phyloP scores from a whole-genome alignment of 2,113 vertebrate species.

The Cyprinodon variegatus region DNA sequence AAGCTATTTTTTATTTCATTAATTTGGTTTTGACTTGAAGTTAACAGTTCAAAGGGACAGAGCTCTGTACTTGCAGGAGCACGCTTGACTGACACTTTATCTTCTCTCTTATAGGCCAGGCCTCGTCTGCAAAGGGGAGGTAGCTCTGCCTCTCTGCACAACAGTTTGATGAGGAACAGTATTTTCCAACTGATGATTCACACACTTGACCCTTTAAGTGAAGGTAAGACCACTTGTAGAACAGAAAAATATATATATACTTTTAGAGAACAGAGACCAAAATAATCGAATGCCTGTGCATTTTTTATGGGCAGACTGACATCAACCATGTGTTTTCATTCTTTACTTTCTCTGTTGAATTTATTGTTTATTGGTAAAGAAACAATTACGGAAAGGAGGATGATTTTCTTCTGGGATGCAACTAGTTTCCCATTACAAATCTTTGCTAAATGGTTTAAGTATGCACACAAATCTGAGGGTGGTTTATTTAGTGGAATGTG shows the following conservation, averaged over 20 bases:
- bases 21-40: not conserved
- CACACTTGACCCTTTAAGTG: constrained; percentile 91
- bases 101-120: constrained; percentile 80
- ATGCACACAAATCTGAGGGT: too few species aligned
- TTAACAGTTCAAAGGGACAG: not conserved
- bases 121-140: constrained; percentile 94
- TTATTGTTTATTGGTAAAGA: too few species aligned
- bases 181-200: constrained; percentile 99
- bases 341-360: constrained; percentile 12
- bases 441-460: too few species aligned
- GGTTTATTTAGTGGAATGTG: too few species aligned
- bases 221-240: constrained; percentile 68
- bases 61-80: not conserved
- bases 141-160: constrained; percentile 96
- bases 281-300: not conserved
- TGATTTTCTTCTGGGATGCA: too few species aligned
- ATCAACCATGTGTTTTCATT: constrained; percentile 1
- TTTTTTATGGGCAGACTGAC: constrained; percentile 13
- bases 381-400: too few species aligned
- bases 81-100: constrained; percentile 44
- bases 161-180: constrained; percentile 98
- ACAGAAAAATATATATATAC: not conserved
- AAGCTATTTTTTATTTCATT: not conserved
- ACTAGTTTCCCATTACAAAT: too few species aligned
- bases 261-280: not conserved